phyloP scores from a whole-genome alignment of 2,113 vertebrate genomes.

The Helogale parvula region DNA sequence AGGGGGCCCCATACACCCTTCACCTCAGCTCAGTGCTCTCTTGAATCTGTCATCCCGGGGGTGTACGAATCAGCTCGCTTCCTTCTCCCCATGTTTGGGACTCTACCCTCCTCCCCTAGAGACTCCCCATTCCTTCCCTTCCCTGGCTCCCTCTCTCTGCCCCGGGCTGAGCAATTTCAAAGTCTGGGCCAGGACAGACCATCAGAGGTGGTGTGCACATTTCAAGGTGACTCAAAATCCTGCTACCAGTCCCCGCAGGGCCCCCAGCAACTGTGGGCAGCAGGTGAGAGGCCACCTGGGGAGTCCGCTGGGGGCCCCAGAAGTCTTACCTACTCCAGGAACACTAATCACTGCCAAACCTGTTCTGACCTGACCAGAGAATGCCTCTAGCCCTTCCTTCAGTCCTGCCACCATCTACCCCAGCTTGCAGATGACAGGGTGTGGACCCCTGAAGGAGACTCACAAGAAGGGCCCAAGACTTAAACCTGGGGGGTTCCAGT shows the following conservation, averaged over 20 bases:
- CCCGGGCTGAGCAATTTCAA: neutral
- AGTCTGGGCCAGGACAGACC: neutral
- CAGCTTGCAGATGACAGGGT: neutral
- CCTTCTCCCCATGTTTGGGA: neutral
- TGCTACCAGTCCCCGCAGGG: neutral
- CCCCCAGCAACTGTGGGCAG: neutral
- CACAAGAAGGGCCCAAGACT: neutral
- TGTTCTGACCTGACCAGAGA: neutral
- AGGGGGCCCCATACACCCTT: neutral
- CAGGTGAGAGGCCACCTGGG: neutral
- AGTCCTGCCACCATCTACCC: neutral
- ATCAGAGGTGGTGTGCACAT: neutral
- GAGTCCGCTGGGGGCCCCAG: neutral
- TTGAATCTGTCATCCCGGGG: neutral
- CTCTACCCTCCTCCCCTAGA: neutral
- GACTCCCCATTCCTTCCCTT: neutral
- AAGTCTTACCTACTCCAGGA: neutral
- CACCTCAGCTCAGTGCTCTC: neutral
- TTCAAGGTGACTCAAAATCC: neutral
- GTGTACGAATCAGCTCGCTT: neutral
- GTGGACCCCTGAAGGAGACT: neutral
- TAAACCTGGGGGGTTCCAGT: neutral
- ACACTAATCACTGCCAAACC: neutral
- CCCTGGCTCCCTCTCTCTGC: neutral
- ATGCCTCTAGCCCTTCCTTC: neutral